phyloP scores from a whole-genome alignment of 2,888 invertebrate species.

The Philopedon plagiatum region DNA sequence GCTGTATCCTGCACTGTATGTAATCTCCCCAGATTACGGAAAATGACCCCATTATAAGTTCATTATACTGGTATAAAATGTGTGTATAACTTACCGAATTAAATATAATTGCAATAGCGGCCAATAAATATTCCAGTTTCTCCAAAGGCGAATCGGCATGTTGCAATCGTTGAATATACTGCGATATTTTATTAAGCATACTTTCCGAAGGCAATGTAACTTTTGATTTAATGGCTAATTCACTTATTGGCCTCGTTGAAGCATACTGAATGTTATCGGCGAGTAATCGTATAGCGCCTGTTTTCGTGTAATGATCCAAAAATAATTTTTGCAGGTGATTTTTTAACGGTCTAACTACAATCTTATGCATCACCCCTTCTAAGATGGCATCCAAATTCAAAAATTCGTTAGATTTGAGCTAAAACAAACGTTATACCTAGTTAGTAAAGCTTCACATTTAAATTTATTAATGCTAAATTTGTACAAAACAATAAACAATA shows the following conservation, averaged over 20 bases:
- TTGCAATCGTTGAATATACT: conserved; percentile 86
- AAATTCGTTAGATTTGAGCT: conserved; percentile 91
- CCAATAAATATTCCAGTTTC: conserved; percentile 92
- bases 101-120: conserved; percentile 89
- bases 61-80: background rate
- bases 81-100: conserved; percentile 75
- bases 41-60: no score
- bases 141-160: conserved; percentile 93
- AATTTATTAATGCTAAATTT: no score
- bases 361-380: conserved; percentile 93
- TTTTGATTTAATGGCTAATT: conserved; percentile 81
- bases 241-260: conserved; percentile 77
- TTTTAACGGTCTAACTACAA: conserved; percentile 89
- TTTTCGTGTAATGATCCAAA: conserved; percentile 88
- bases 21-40: no score
- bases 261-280: conserved; percentile 81
- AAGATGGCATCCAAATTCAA: conserved; percentile 95
- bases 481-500: no score
- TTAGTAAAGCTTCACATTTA: no score
- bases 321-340: conserved; percentile 87
- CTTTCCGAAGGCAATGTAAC: conserved; percentile 83
- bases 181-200: conserved; percentile 83
- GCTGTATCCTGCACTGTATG: no score
- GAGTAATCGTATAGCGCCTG: conserved; percentile 80
- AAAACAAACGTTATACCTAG: no score